phyloP scores from a whole-genome alignment of 2,797 vertebrate species.

The Chelidonichthys spinosus region DNA sequence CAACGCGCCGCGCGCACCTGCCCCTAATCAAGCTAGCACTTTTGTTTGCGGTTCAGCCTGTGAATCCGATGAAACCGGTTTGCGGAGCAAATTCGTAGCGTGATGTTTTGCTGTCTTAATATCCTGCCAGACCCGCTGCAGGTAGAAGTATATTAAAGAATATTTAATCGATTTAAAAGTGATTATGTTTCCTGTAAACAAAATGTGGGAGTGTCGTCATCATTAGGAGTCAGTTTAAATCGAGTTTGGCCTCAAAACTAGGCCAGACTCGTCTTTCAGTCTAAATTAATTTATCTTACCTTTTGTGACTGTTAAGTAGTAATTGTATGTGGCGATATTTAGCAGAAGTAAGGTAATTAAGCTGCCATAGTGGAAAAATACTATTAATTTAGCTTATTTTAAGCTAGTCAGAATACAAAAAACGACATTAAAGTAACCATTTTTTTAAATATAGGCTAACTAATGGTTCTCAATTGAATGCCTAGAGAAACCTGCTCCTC shows the following conservation, averaged over 20 bases:
- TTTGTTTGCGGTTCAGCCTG: not conserved
- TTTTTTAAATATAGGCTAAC: not conserved
- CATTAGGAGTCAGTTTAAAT: not conserved
- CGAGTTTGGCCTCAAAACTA: too few species aligned
- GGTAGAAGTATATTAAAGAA: constrained; percentile 47
- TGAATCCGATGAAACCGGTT: rapidly evolving
- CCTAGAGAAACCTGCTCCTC: too few species aligned
- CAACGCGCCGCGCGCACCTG: not conserved
- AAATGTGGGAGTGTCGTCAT: not conserved
- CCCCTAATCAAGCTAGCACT: not conserved
- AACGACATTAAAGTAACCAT: not conserved
- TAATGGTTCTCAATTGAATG: not conserved
- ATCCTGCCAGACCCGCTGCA: constrained; percentile 65
- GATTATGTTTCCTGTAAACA: too few species aligned
- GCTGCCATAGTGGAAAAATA: not conserved
- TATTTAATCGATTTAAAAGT: too few species aligned
- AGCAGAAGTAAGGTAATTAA: not conserved
- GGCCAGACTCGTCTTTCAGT: rapidly evolving
- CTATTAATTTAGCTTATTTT: not conserved
- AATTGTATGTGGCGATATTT: not conserved
- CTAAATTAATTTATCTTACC: not conserved
- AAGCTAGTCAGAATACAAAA: not conserved
- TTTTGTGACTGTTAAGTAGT: not conserved
- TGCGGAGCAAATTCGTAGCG: not conserved
- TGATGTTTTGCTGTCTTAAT: constrained; percentile 76